Conservation (phyloP, 30 jellyfish, hydroid and myxozoan genomes). For the Catostylus mosaicus region DNA sequence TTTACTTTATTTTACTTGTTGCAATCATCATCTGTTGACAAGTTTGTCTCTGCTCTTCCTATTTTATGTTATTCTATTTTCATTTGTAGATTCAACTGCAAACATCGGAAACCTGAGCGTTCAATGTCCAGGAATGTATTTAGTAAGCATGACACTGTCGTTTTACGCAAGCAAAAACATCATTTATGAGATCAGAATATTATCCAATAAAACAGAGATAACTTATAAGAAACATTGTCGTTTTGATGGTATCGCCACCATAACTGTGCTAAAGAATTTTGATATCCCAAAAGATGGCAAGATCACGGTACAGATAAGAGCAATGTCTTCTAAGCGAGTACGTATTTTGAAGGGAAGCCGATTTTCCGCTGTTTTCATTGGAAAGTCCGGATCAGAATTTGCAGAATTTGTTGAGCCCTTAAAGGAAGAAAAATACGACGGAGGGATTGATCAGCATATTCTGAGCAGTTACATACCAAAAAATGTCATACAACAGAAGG, state of each 20-base stretch:
- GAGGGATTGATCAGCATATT: background rate
- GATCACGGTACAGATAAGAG: conserved; percentile 6
- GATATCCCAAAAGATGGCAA: conserved; percentile 2
- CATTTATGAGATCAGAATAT: conserved; percentile 28
- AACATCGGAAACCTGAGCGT: conserved; percentile 19
- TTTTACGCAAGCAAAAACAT: conserved; percentile 24
- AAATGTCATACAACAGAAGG: background rate
- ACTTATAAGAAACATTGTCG: background rate
- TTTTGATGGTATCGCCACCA: conserved; percentile 28
- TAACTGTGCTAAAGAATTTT: conserved; percentile 17
- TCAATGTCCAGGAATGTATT: conserved; percentile 54
- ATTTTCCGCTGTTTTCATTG: conserved; percentile 44
- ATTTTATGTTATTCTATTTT: too few species aligned
- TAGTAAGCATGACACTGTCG: conserved; percentile 26
- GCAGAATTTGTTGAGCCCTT: conserved; percentile 41
- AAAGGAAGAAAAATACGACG: conserved; percentile 1
- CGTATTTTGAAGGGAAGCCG: conserved; percentile 27
- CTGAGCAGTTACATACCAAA: conserved; percentile 31
- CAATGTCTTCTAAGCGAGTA: background rate
- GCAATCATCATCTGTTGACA: too few species aligned
- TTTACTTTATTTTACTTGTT: too few species aligned
- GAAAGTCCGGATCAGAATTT: background rate
- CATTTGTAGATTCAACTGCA: background rate
- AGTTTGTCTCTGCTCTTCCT: too few species aligned
- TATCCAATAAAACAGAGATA: background rate